Evolutionary conservation across 2,888 invertebrate genomes (phyloP), one percentile per base, ranked within the genome.

Genomic region (Aphodius granarius): DNA sequence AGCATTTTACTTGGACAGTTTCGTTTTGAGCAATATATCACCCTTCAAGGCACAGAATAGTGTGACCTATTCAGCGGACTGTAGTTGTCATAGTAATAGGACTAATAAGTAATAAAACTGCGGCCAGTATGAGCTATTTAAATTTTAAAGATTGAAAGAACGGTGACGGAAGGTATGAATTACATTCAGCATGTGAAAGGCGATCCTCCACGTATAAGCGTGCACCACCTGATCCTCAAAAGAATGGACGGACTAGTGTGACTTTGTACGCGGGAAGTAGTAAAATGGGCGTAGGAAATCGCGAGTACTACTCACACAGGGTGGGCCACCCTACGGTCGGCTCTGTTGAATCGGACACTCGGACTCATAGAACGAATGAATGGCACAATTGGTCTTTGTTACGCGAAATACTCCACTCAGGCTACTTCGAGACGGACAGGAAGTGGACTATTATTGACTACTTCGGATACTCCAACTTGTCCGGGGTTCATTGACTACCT

Each of bases 391-490:
- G n/a, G 73, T 74, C 72, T 78, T 79, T 79, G 78, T 79, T 77
- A 23, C 21, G 66, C 72, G 43, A 3, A 43, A n/a, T n/a, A n/a
- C 1, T 43, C 4, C 66, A 72, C 72, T 78, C 76, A 63, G 23
- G 43, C 62, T 18, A 71, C 71, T 72, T 65, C 75, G 74, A 77
- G 75, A 73, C 71, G 70, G 80, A 76, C 81, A 81, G 81, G 81
- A 81, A 81, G 79, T 81, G 80, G 81, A 78, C 78, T 79, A 81
- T 81, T 81, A 80, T 81, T 81, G 78, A 79, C 78, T 80, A 78
- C 78, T 80, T 78, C 79, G 79, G 79, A 78, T 80, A 77, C 78
- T 79, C 73, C 73, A 71, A 76, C 71, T 78, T 74, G 74, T 73
- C 43, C 43, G 43, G 43, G 63, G 63, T 68, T 73, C 21, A 73